These are phyloP conservation scores for Liodrosophila aerea DNA, from an alignment of 2,888 invertebrate genomes.

Conservation along the genomic window DNA sequence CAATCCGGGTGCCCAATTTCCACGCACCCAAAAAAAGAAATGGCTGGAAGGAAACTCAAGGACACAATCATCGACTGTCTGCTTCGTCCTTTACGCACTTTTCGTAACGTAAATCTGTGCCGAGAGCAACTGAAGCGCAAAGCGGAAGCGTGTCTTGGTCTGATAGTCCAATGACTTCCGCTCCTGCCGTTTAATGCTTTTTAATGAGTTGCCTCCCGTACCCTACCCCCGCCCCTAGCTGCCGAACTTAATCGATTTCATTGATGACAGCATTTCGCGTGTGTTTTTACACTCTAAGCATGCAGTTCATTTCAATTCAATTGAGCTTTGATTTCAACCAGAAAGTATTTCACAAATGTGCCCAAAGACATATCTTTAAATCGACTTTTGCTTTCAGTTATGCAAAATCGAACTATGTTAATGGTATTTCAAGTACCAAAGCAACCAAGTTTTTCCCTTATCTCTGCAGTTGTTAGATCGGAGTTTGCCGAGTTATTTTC, in stretches of 20 bases:
- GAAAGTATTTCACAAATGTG: conserved; percentile 4
- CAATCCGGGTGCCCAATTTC: conserved; percentile 50
- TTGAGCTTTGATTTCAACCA: conserved; percentile 10
- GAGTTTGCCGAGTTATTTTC: no score
- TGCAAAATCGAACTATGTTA: no score
- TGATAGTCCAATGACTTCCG: conserved; percentile 77
- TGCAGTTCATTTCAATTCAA: conserved; percentile 12
- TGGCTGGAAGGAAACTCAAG: conserved; percentile 36
- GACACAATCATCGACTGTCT: conserved; percentile 29
- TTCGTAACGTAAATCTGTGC: conserved; percentile 51
- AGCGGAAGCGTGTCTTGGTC: conserved; percentile 71
- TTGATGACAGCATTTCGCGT: conserved; percentile 53
- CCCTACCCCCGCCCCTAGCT: neutral
- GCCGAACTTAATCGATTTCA: conserved; percentile 66
- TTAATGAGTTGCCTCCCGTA: conserved; percentile 62
- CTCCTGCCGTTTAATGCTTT: conserved; percentile 75
- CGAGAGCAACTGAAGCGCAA: conserved; percentile 55
- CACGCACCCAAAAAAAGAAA: neutral
- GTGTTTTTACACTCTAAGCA: conserved; percentile 21
- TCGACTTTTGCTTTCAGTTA: no score
- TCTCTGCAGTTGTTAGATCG: no score
- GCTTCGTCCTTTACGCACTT: conserved; percentile 47
- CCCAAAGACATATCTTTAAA: no score
- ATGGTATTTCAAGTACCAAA: no score
- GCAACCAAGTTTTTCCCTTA: no score